Conservation (phyloP, 1,140 invertebrate genomes). For the Drosophila orena region DNA sequence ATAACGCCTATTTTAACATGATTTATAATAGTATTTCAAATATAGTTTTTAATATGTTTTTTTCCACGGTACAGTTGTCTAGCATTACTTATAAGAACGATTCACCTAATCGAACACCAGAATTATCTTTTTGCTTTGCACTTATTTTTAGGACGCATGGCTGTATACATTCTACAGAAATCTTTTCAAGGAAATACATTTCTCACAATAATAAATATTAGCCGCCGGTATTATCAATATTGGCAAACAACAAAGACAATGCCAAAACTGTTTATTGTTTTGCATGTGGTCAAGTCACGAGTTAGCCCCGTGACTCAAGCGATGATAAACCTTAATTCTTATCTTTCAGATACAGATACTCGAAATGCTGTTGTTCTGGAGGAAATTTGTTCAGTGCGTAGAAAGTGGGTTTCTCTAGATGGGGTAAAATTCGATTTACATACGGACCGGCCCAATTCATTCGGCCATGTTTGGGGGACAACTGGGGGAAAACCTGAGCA, state of each 20-base stretch:
- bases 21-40: too few relatives aligned
- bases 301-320: slow-evolving; percentile 28
- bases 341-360: slow-evolving; percentile 48
- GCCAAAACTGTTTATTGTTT: slow-evolving; percentile 34
- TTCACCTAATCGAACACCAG: not conserved
- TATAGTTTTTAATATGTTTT: too few relatives aligned
- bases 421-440: slow-evolving; percentile 38
- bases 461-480: slow-evolving; percentile 40
- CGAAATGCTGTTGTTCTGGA: slow-evolving; percentile 33
- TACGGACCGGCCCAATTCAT: slow-evolving; percentile 46
- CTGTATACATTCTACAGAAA: slow-evolving; percentile 4
- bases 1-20: too few relatives aligned
- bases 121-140: not conserved
- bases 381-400: slow-evolving; percentile 42
- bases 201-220: slow-evolving; percentile 27
- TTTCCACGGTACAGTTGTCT: too few relatives aligned
- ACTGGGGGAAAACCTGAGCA: slow-evolving; percentile 34
- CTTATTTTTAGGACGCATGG: not conserved
- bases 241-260: slow-evolving; percentile 20
- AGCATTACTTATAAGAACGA: too few relatives aligned
- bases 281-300: slow-evolving; percentile 40
- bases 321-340: slow-evolving; percentile 42
- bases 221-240: slow-evolving; percentile 22
- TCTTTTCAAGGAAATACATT: slow-evolving; percentile 18
- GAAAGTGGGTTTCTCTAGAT: slow-evolving; percentile 17